phyloP scores from a whole-genome alignment of 1,140 invertebrate species.

The Pteromalus puparum region DNA sequence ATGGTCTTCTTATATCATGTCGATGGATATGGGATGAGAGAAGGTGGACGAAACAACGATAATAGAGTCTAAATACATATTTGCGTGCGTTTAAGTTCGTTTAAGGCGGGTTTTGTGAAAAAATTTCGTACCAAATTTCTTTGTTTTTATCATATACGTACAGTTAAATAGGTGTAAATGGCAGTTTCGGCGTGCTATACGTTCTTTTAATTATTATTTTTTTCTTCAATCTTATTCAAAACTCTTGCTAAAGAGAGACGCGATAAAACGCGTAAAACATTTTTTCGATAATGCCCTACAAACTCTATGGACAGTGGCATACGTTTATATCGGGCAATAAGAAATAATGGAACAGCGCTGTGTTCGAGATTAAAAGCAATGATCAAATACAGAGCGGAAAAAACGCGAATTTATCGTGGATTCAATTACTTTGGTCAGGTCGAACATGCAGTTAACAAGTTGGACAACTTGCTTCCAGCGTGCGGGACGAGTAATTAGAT shows the following conservation, averaged over 20 bases:
- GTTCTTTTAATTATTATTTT: conserved; percentile 42
- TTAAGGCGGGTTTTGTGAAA: conserved; percentile 56
- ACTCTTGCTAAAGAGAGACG: background rate
- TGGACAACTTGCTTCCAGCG: background rate
- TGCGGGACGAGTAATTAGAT: background rate
- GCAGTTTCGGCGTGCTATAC: conserved; percentile 68
- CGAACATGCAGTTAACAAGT: background rate
- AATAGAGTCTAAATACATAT: conserved; percentile 6
- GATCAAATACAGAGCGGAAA: background rate
- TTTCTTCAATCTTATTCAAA: conserved; percentile 1
- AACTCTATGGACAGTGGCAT: background rate
- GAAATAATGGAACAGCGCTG: background rate
- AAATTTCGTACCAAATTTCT: conserved; percentile 62
- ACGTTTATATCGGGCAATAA: background rate
- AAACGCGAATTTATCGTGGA: background rate
- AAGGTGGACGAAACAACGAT: conserved; percentile 40
- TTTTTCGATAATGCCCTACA: conserved; percentile 9
- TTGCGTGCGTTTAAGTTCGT: conserved; percentile 24
- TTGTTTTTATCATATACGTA: conserved; percentile 55
- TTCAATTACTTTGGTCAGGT: background rate
- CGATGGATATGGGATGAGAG: background rate
- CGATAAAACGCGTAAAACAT: background rate
- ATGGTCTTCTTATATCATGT: conserved; percentile 36
- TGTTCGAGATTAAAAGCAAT: background rate
- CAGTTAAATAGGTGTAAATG: conserved; percentile 59